Conservation (phyloP, 2,888 invertebrate species). For the Tortrix viridana region DNA sequence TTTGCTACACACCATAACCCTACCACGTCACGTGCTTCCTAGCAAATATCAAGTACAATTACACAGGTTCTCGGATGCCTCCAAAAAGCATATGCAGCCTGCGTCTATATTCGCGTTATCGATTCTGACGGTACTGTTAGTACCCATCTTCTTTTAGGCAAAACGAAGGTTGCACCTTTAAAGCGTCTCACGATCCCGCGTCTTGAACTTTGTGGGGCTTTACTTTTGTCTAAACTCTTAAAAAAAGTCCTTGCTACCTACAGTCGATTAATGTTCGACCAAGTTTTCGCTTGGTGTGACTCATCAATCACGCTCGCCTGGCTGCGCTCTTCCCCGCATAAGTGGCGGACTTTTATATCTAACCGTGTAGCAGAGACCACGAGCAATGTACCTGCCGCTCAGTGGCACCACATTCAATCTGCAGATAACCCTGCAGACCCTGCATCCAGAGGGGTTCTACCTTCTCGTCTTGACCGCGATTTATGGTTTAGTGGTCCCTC, state of each 20-base stretch:
- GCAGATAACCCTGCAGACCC: neutral
- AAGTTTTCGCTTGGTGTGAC: slow-evolving; percentile 8
- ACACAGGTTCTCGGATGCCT: neutral
- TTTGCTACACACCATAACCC: neutral
- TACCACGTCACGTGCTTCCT: neutral
- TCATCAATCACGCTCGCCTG: slow-evolving; percentile 4
- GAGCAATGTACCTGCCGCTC: neutral
- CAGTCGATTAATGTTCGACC: neutral
- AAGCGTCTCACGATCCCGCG: no score
- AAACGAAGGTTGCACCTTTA: no score
- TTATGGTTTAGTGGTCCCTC: neutral
- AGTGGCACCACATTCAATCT: neutral
- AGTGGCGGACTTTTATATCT: slow-evolving; percentile 11
- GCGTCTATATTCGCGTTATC: neutral
- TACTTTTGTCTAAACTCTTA: neutral
- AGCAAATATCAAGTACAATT: neutral
- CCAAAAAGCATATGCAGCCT: neutral
- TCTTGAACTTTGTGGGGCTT: neutral
- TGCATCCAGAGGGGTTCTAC: neutral
- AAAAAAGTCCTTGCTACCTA: neutral
- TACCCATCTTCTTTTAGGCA: neutral
- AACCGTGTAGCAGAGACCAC: slow-evolving; percentile 7
- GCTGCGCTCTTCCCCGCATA: slow-evolving; percentile 2
- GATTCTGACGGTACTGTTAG: neutral
- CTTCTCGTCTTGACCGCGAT: neutral